Base-by-base conservation (phyloP, 2,113 vertebrate genomes). In the Globicephala melas region DNA sequence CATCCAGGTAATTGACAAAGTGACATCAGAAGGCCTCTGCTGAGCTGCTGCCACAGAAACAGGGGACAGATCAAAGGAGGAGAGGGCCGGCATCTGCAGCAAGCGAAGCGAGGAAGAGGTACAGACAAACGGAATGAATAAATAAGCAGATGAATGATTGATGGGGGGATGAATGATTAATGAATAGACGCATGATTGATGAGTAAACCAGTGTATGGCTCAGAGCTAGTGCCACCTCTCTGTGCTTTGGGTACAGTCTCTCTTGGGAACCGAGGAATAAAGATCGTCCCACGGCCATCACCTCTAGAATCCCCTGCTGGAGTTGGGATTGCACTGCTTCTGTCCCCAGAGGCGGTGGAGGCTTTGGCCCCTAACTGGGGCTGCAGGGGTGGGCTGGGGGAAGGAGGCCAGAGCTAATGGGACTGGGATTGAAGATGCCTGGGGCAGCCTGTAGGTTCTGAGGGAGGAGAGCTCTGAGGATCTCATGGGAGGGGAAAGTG, bases 161-260 rank as follows among this genome's bases (percentile, higher is more conserved):
- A 95, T 94, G 84, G 92, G 33, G 38, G 58, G 41, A 94, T 95
- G 83, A 96, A 97, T 96, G 95, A 96, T 97, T 97, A 94, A 95
- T 95, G 95, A 90, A 92, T 93, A 81, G 92, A 96, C 97, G 89
- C 97, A 97, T 97, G 82, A 97, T 95, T 53, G 95, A 96, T 97
- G 96, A 96, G 88, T 76, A 83, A 92, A 83, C 3, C 33, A 91
- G 84, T 7, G 18, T 31, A 14, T 17, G 91, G 79, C 88, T 10
- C 12, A 38, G 21, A 68, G 60, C 60, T 89, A 53, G 10, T 62
- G 84, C 60, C 80, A 80, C 53, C 73, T 81, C 44, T 83, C 58
- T 53, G 84, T 38, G 62, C 73, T 89, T 90, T 67, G 81, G 33
- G 44, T 65, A 2, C 25, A 26, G 83, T 80, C 17, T 92, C n/a